phyloP scores from a whole-genome alignment of 2,113 vertebrate genomes.

The Tursiops truncatus region DNA sequence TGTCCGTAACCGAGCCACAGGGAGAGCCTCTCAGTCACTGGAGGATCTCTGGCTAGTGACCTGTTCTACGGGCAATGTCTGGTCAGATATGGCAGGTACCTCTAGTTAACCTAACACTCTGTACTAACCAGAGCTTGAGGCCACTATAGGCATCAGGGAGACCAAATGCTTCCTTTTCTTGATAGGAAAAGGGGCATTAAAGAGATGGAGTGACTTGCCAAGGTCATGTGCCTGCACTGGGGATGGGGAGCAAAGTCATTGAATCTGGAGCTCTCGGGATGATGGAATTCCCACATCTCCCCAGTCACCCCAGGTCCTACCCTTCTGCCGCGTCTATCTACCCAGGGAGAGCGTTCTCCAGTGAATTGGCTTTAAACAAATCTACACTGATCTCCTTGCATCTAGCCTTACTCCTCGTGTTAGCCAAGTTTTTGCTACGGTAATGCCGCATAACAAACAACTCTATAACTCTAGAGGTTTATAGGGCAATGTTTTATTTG shows the following conservation, averaged over 20 bases:
- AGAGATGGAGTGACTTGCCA: not conserved
- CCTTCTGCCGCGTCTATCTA: not conserved
- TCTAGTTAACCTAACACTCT: not conserved
- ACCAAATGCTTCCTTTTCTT: not conserved
- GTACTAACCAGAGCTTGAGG: not conserved
- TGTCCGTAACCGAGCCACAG: not conserved
- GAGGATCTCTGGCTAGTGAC: not conserved
- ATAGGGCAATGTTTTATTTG: not conserved
- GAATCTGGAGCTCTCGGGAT: not conserved
- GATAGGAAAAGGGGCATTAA: not conserved
- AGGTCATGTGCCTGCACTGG: not conserved
- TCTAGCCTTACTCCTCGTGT: not conserved
- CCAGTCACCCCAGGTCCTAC: not conserved
- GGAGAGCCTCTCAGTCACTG: not conserved
- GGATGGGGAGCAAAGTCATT: not conserved
- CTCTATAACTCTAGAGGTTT: not conserved
- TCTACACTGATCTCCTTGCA: not conserved
- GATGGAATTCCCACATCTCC: not conserved
- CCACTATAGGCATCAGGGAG: not conserved
- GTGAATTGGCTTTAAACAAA: not conserved
- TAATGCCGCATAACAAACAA: not conserved
- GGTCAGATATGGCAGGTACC: not conserved
- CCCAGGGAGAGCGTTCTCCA: not conserved
- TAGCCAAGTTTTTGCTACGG: not conserved
- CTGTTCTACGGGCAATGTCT: not conserved